phyloP scores from a whole-genome alignment of 2,888 invertebrate genomes.

The Vesta saturnalis region DNA sequence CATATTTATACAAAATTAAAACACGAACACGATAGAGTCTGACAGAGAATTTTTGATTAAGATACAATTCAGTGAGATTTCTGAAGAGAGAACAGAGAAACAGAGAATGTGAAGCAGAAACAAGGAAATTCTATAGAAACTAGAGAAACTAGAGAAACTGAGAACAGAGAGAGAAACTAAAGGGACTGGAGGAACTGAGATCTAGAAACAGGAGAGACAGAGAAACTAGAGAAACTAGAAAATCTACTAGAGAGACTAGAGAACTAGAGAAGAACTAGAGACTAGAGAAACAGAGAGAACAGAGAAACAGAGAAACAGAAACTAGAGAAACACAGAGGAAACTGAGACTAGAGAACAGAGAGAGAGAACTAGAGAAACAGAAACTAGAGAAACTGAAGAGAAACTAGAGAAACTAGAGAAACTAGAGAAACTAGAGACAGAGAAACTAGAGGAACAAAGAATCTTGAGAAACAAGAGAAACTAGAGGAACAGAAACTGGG shows the following conservation, averaged over 20 bases:
- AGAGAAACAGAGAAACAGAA: background rate
- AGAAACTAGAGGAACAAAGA: background rate
- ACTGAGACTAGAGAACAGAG: too few species aligned
- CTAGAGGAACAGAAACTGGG: background rate
- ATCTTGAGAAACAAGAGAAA: background rate
- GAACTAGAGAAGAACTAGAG: background rate
- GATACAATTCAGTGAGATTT: too few species aligned
- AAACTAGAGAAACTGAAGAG: background rate
- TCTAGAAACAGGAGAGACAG: background rate
- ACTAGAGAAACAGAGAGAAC: background rate
- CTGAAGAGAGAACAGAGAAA: background rate
- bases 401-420: background rate
- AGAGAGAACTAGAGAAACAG: background rate
- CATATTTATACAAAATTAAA: too few species aligned
- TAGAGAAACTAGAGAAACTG: background rate
- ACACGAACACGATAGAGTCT: too few species aligned
- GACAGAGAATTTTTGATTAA: too few species aligned
- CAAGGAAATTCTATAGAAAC: background rate
- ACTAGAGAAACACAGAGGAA: background rate
- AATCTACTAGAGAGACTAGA: background rate
- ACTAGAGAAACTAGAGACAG: background rate
- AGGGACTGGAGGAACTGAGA: too few species aligned
- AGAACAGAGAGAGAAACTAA: background rate
- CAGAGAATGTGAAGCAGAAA: background rate
- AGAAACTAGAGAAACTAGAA: background rate